Evolutionary conservation across 2,113 vertebrate species (phyloP), one percentile per base, ranked within the genome.

Genomic region (Dascyllus trimaculatus): DNA sequence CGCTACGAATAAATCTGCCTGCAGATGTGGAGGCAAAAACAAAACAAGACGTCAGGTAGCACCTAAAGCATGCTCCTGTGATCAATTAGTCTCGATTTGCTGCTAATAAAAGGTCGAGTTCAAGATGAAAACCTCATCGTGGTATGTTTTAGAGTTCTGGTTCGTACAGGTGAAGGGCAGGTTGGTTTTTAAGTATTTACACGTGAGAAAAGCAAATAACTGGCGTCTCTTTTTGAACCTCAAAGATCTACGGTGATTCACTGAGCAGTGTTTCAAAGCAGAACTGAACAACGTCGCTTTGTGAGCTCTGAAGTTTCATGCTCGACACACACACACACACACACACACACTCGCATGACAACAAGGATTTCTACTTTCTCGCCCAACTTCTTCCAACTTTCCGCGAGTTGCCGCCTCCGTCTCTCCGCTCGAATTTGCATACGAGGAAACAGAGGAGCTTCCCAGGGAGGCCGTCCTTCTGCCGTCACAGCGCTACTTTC

Each of bases 401-500:
- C 24, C 24, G 60, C 59, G 1, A 90, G 76, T 83, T 62, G 59
- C 84, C 40, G 68, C 54, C 61, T 21, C 83, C 18, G 32, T 81
- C 81, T 85, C 56, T 35, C 58, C 49, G 4, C 80, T 40, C 11
- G 17, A 72, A 87, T 85, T 76, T 67, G 85, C 84, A 89, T 82
- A 62, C 1, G 74, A 87, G 85, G 84, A 82, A 67, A 85, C 71
- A 75, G 79, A 75, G 85, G 86, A 90, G 86, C 70, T 85, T 84
- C 90, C 80, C 77, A 32, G 60, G 84, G 84, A 90, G 90, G 88
- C 91, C 26, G 82, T 90, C 88, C 92, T 90, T 85, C 90, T 89
- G 92, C 90, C 78, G 80, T 79, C 88, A 78, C 86, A 52, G 43
- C n/a, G 78, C 87, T 85, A 62, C 89, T 90, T 84, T 85, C 88